phyloP scores from a whole-genome alignment of 2,113 vertebrate species.

The Crocuta crocuta region DNA sequence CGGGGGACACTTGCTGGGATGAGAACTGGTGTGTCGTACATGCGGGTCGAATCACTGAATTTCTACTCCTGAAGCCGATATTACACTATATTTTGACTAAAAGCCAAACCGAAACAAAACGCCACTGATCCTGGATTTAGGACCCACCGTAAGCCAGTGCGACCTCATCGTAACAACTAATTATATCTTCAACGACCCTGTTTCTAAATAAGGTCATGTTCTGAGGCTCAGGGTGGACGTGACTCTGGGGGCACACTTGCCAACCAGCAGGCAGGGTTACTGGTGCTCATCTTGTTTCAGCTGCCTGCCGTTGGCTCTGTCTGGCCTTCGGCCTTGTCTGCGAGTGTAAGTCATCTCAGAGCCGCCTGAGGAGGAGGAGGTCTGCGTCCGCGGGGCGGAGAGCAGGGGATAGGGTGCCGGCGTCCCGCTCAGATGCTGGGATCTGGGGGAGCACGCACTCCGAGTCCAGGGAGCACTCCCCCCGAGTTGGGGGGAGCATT shows the following conservation, averaged over 20 bases:
- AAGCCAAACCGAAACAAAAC: no score
- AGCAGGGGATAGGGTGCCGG: rapidly evolving
- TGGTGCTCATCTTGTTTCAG: neutral
- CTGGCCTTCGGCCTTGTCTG: neutral
- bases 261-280: no score
- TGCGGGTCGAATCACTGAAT: neutral
- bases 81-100: no score
- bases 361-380: neutral
- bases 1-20: neutral
- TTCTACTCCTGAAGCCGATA: no score
- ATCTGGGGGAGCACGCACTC: no score
- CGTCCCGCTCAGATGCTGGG: neutral
- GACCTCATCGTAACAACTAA: neutral
- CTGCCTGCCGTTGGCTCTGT: neutral
- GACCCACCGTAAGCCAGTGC: neutral
- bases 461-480: no score
- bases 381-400: rapidly evolving
- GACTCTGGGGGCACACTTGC: neutral
- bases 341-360: neutral
- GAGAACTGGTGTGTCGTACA: neutral
- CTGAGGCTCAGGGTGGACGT: neutral
- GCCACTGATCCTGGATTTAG: rapidly evolving
- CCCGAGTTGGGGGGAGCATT: no score
- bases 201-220: neutral
- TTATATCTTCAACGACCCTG: neutral